phyloP scores from a whole-genome alignment of 2,888 invertebrate genomes.

The Phaedon cochleariae region DNA sequence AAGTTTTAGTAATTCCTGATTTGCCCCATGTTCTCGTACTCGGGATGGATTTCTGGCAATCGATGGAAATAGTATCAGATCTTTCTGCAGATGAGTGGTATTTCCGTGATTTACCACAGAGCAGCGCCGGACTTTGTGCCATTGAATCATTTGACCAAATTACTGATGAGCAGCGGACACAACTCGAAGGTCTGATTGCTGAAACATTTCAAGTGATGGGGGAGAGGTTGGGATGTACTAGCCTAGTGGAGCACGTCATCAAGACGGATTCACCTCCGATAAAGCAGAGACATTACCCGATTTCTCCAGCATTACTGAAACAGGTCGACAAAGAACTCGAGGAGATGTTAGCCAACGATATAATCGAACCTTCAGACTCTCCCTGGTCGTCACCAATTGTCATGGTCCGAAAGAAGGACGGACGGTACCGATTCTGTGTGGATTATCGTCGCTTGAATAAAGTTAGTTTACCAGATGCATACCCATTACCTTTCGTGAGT shows the following conservation, averaged over 20 bases:
- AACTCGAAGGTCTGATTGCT: too few relatives aligned
- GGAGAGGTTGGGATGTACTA: too few relatives aligned
- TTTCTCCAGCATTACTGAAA: constrained; percentile 26
- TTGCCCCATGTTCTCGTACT: too few relatives aligned
- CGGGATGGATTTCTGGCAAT: constrained; percentile 14
- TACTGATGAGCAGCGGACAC: too few relatives aligned
- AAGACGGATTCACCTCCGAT: constrained; percentile 23
- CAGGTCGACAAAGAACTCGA: constrained; percentile 34
- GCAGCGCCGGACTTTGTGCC: neutral
- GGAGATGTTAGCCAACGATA: constrained; percentile 41
- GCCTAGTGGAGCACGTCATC: too few relatives aligned
- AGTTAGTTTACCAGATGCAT: constrained; percentile 33
- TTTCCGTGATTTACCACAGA: neutral
- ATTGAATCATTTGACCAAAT: too few relatives aligned
- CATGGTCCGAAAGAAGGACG: constrained; percentile 52
- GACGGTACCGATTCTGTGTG: constrained; percentile 42
- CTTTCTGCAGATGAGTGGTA: neutral
- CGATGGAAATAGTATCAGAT: constrained; percentile 27
- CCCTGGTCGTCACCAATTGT: constrained; percentile 49
- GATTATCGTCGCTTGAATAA: constrained; percentile 42
- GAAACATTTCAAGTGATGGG: too few relatives aligned
- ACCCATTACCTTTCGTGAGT: constrained; percentile 21
- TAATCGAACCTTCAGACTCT: constrained; percentile 41
- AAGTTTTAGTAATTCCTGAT: too few relatives aligned
- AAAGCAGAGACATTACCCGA: constrained; percentile 33